These are phyloP conservation scores for Prosopocoilus inquinatus DNA, from an alignment of 2,888 invertebrate species.

Conservation along the genomic window DNA sequence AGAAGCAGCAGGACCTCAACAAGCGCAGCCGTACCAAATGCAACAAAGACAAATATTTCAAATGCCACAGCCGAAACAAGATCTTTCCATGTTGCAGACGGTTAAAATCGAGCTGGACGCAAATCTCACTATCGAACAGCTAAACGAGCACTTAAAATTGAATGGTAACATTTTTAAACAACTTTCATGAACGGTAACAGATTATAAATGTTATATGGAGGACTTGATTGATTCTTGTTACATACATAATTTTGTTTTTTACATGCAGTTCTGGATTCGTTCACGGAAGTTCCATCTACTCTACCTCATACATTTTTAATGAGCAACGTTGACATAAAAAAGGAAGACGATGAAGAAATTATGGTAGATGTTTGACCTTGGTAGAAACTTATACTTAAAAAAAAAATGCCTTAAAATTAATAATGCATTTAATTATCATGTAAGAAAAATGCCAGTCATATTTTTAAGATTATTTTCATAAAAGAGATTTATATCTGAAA, in stretches of 20 bases:
- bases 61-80: slow-evolving; percentile 34
- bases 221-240: neutral
- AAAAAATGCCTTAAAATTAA: slow-evolving; percentile 19
- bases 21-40: slow-evolving; percentile 7
- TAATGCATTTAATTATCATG: slow-evolving; percentile 12
- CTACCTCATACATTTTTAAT: slow-evolving; percentile 57
- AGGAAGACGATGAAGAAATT: slow-evolving; percentile 43
- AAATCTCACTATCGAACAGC: slow-evolving; percentile 32
- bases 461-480: neutral
- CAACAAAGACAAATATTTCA: slow-evolving; percentile 30
- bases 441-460: neutral
- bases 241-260: neutral
- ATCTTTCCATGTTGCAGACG: slow-evolving; percentile 30
- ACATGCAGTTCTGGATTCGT: slow-evolving; percentile 30
- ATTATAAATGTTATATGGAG: slow-evolving; percentile 30
- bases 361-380: slow-evolving; percentile 42
- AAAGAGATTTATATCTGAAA: too few species aligned
- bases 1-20: slow-evolving; percentile 10
- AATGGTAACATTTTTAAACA: slow-evolving; percentile 33
- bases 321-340: slow-evolving; percentile 47
- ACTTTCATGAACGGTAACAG: slow-evolving; percentile 30
- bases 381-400: slow-evolving; percentile 6
- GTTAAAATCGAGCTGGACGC: slow-evolving; percentile 37
- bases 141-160: slow-evolving; percentile 33
- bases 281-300: slow-evolving; percentile 37